These are phyloP conservation scores for Hippocampus zosterae DNA, from an alignment of 2,113 vertebrate species.

Conservation along the genomic window DNA sequence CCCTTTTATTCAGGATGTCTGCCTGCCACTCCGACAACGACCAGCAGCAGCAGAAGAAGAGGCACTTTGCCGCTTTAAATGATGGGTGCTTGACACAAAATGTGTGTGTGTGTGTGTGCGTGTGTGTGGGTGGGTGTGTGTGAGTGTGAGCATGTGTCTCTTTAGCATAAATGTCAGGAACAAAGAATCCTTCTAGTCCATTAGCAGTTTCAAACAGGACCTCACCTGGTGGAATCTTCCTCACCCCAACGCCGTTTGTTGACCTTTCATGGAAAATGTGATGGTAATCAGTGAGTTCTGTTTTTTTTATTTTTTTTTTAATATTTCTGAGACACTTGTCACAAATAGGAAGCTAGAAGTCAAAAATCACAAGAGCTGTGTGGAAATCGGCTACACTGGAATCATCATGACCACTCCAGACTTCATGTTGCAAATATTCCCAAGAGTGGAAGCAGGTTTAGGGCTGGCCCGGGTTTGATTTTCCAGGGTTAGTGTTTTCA, in stretches of 20 bases:
- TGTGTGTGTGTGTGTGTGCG: slow-evolving; percentile 35
- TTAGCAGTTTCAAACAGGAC: slow-evolving; percentile 33
- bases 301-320: not conserved
- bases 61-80: slow-evolving; percentile 68
- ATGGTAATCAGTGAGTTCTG: not conserved
- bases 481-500: too few relatives aligned
- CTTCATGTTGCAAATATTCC: too few relatives aligned
- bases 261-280: not conserved
- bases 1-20: slow-evolving; percentile 79
- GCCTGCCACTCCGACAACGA: slow-evolving; percentile 64
- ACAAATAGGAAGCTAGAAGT: too few relatives aligned
- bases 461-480: too few relatives aligned
- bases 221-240: not conserved
- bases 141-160: slow-evolving; percentile 32
- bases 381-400: too few relatives aligned
- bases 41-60: slow-evolving; percentile 28
- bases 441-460: too few relatives aligned
- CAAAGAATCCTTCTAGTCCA: slow-evolving; percentile 50
- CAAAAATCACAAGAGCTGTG: too few relatives aligned
- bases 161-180: slow-evolving; percentile 45
- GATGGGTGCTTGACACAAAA: slow-evolving; percentile 54
- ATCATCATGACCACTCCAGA: too few relatives aligned
- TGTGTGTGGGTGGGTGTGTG: slow-evolving; percentile 13
- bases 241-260: not conserved
- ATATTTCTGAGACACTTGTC: not conserved